Percentiles rank a stretch among this genome's conserved stretches.
phyloP scores from a whole-genome alignment of 2,113 vertebrate species.

The Bostrychus sinensis region DNA sequence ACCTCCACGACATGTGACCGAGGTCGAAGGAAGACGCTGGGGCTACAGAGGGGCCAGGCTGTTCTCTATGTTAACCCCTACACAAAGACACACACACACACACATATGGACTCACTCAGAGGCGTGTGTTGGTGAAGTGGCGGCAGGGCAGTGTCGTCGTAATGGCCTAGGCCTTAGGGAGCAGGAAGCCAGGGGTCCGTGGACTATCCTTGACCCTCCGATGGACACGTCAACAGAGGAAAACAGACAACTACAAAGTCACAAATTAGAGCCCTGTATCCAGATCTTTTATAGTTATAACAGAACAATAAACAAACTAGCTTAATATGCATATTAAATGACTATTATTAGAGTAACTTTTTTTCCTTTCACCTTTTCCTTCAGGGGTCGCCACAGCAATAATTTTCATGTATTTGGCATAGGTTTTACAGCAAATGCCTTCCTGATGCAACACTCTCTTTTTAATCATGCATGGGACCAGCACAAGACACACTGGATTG shows the following conservation, averaged over 20 bases:
- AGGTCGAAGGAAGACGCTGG: conserved; percentile 41
- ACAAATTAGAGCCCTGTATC: background rate
- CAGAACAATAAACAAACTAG: no score
- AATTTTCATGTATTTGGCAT: no score
- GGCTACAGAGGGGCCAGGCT: conserved; percentile 21
- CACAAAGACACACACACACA: background rate
- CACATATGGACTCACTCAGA: conserved; percentile 28
- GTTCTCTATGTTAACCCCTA: conserved; percentile 16
- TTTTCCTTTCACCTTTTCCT: no score
- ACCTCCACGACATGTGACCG: conserved; percentile 41
- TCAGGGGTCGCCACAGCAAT: no score
- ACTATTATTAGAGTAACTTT: no score
- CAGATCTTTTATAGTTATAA: background rate
- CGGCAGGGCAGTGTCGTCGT: conserved; percentile 21
- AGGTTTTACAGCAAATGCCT: no score
- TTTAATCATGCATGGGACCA: no score
- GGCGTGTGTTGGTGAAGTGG: conserved; percentile 20
- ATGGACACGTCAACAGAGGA: conserved; percentile 22
- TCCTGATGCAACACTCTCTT: no score
- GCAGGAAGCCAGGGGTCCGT: conserved; percentile 23
- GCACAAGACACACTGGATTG: no score
- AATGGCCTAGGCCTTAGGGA: conserved; percentile 16
- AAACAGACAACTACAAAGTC: conserved; percentile 1
- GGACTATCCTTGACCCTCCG: conserved; percentile 51
- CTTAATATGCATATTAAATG: no score